These are phyloP conservation scores for Rallus limicola DNA, from an alignment of 2,113 vertebrate species.

Conservation along the genomic window DNA sequence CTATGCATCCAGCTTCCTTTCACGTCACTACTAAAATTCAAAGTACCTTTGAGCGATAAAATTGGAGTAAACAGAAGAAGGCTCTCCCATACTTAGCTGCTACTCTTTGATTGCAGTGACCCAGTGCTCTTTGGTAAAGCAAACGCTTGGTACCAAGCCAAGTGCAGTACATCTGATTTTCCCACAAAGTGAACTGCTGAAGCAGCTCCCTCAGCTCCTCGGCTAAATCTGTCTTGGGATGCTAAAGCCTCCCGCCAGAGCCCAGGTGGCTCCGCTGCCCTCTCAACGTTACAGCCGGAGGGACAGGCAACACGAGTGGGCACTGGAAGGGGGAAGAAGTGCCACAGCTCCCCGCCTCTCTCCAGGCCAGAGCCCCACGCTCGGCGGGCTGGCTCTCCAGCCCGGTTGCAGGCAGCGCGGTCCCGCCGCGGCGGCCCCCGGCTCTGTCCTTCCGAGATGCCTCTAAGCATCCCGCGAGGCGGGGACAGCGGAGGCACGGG, in stretches of 20 bases:
- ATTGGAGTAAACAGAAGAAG: background rate
- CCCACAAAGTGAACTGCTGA: conserved; percentile 39
- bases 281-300: background rate
- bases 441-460: background rate
- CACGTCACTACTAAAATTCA: background rate
- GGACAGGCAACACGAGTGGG: background rate
- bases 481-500: background rate
- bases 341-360: background rate
- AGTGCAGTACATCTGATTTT: conserved; percentile 34
- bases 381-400: background rate
- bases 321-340: background rate
- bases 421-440: background rate
- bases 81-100: background rate
- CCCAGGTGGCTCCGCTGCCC: background rate
- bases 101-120: background rate
- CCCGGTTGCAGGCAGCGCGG: accelerated
- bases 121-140: background rate
- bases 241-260: background rate
- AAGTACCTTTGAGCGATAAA: background rate
- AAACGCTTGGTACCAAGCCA: conserved; percentile 8
- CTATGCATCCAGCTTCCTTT: background rate
- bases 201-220: conserved; percentile 29
- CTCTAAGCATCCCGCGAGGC: background rate
- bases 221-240: background rate
- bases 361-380: background rate